A percentile compares a stretch with the other conserved stretches of the same genome.
These are phyloP conservation scores for Pseudochromis fuscus DNA, from an alignment of 2,797 vertebrate genomes.

Conservation along the genomic window DNA sequence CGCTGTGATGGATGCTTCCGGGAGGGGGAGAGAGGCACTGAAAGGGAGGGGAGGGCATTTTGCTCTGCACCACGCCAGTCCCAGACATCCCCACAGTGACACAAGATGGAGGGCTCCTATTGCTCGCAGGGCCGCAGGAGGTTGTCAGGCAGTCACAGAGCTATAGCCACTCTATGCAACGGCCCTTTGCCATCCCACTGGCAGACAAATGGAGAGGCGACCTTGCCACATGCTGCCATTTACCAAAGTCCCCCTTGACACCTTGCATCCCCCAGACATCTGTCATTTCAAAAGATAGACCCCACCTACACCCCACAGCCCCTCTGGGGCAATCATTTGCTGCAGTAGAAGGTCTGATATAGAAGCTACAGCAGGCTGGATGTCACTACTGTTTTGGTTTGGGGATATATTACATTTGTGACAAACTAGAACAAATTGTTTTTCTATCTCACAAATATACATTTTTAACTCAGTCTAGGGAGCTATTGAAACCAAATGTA, in stretches of 20 bases:
- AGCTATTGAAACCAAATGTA: not conserved
- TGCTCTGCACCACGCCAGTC: slow-evolving; percentile 76
- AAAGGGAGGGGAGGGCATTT: slow-evolving; percentile 77
- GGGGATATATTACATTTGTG: slow-evolving; percentile 4
- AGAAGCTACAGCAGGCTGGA: slow-evolving; percentile 6
- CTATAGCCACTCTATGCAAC: slow-evolving; percentile 67
- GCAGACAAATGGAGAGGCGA: slow-evolving; percentile 82
- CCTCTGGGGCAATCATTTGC: slow-evolving; percentile 54
- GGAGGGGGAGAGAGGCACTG: slow-evolving; percentile 73
- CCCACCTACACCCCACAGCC: slow-evolving; percentile 45
- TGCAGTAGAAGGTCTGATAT: slow-evolving; percentile 45
- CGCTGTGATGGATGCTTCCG: slow-evolving; percentile 82
- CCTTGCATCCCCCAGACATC: slow-evolving; percentile 69
- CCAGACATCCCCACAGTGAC: slow-evolving; percentile 78
- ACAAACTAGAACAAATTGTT: not conserved
- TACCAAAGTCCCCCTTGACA: slow-evolving; percentile 77
- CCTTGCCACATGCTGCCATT: slow-evolving; percentile 83
- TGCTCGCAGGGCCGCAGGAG: slow-evolving; percentile 73
- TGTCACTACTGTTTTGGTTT: slow-evolving; percentile 9
- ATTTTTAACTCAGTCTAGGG: not conserved
- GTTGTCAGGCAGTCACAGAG: slow-evolving; percentile 80
- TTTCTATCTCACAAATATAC: too few relatives aligned
- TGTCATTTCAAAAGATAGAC: slow-evolving; percentile 77
- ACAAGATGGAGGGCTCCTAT: slow-evolving; percentile 82
- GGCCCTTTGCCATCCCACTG: slow-evolving; percentile 68